Evolutionary conservation across 2,797 vertebrate genomes (phyloP).

Genomic region (Phrynocephalus vlangalii): DNA sequence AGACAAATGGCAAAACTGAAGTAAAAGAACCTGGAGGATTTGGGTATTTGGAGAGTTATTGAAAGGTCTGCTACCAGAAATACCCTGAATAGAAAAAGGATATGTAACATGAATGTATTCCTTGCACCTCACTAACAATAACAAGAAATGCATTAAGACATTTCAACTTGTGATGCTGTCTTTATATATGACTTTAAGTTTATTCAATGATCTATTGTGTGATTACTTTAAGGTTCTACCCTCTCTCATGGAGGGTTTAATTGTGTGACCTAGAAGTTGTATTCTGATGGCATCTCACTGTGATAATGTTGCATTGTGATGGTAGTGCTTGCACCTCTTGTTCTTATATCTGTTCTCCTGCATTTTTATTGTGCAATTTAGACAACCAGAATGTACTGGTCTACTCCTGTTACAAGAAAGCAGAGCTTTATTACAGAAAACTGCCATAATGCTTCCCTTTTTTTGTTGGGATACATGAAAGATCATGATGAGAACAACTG

Average conservation of each 20-base stretch:
- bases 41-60: too few species aligned
- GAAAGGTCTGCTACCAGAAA: too few species aligned
- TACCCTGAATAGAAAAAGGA: too few species aligned
- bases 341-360: background rate
- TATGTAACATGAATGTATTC: background rate
- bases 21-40: too few species aligned
- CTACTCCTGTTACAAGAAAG: background rate
- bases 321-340: background rate
- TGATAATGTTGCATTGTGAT: background rate
- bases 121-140: background rate
- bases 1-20: too few species aligned
- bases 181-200: background rate
- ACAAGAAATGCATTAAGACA: conserved; percentile 14
- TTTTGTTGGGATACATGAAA: background rate
- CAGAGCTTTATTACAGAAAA: conserved; percentile 6
- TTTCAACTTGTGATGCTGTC: background rate
- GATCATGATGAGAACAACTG: background rate
- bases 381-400: background rate
- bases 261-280: conserved; percentile 14
- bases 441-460: background rate
- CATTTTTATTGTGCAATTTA: conserved; percentile 17
- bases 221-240: background rate
- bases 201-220: too few species aligned
- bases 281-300: background rate
- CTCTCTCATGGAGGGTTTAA: background rate